Percentiles rank a stretch among this genome's conserved stretches.
Evolutionary conservation across 2,113 vertebrate genomes (phyloP).

Genomic region (Brienomyrus brachyistius): DNA sequence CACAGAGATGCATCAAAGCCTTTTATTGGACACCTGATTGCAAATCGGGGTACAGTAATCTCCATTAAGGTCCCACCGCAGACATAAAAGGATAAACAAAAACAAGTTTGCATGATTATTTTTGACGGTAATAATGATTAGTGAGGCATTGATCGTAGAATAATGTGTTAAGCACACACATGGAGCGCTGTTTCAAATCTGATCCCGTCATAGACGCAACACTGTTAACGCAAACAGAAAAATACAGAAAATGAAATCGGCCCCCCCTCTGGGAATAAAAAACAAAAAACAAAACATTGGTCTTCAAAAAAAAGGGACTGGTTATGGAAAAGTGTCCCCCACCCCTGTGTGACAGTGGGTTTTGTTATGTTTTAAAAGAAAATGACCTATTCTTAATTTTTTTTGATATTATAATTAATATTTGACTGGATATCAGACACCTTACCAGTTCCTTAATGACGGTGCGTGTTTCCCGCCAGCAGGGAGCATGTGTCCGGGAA

Average conservation of each 20-base stretch:
- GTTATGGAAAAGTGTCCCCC: not conserved
- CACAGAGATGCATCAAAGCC: constrained; percentile 50
- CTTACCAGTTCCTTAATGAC: not conserved
- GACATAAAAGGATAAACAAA: constrained; percentile 25
- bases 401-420: not conserved
- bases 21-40: constrained; percentile 54
- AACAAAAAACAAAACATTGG: not conserved
- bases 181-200: not conserved
- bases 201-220: not conserved
- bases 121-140: constrained; percentile 23
- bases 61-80: constrained; percentile 7
- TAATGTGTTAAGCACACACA: not conserved
- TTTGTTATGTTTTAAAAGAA: not conserved
- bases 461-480: not conserved
- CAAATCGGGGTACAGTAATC: constrained; percentile 32
- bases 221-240: not conserved
- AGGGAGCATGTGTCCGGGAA: not conserved
- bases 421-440: not conserved
- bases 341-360: not conserved
- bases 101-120: constrained; percentile 7
- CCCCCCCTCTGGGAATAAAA: not conserved
- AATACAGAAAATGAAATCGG: not conserved
- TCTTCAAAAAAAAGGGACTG: not conserved
- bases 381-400: not conserved
- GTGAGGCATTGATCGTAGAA: not conserved